Conservation (phyloP, 2,113 vertebrate genomes). For the Anolis carolinensis region DNA sequence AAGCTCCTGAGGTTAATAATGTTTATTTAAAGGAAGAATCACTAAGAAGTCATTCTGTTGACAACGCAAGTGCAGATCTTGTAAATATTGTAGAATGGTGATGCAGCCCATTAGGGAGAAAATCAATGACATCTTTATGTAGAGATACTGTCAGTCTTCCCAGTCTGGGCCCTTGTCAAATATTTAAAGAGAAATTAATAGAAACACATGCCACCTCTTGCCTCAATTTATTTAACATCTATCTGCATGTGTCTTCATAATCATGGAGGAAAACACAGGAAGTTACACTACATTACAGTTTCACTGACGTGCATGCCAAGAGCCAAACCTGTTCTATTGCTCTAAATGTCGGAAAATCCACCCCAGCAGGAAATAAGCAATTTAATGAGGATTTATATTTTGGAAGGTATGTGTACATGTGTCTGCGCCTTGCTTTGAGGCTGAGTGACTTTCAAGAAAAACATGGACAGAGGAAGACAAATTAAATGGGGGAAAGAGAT, state of each 20-base stretch:
- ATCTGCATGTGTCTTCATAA: background rate
- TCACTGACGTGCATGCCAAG: background rate
- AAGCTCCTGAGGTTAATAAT: background rate
- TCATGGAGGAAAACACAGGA: background rate
- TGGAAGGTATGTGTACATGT: no score
- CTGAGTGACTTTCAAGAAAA: no score
- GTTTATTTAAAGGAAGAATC: background rate
- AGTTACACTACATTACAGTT: background rate
- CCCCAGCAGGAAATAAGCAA: no score
- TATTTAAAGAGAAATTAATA: conserved; percentile 1
- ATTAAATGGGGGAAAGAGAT: no score
- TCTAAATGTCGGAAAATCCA: no score
- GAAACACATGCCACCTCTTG: background rate
- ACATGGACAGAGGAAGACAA: no score
- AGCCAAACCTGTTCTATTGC: no score
- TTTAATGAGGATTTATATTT: no score
- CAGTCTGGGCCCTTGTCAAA: background rate
- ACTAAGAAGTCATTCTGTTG: conserved; percentile 6
- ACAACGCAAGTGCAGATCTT: background rate
- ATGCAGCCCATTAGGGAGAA: background rate
- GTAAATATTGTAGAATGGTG: background rate
- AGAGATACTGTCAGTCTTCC: background rate
- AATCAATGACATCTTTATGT: conserved; percentile 1
- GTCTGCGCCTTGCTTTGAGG: no score
- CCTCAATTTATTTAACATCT: background rate